phyloP scores from a whole-genome alignment of 1,140 invertebrate species.

The Zaprionus ornatus region DNA sequence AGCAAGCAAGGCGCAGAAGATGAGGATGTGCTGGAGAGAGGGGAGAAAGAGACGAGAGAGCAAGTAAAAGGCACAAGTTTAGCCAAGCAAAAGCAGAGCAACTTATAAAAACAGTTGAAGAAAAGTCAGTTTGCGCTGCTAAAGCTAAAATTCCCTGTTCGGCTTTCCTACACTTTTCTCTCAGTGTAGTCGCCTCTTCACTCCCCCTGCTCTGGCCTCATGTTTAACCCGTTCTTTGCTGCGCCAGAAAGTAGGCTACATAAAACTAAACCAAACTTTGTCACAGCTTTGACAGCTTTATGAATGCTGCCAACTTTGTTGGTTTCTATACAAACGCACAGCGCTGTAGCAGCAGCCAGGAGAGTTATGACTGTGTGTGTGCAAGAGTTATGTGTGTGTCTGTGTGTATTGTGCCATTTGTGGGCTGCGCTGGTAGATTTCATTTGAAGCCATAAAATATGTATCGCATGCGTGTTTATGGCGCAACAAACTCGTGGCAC shows the following conservation, averaged over 20 bases:
- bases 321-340: constrained; percentile 17
- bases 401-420: constrained; percentile 40
- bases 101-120: background rate
- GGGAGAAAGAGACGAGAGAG: background rate
- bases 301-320: constrained; percentile 23
- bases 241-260: constrained; percentile 28
- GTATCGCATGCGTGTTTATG: constrained; percentile 68
- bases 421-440: constrained; percentile 41
- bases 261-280: constrained; percentile 11
- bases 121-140: too few species aligned
- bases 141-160: too few species aligned
- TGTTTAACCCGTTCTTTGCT: background rate
- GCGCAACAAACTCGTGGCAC: constrained; percentile 5
- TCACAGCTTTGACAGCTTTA: constrained; percentile 10
- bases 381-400: constrained; percentile 27
- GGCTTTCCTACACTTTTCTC: background rate
- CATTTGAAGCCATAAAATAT: constrained; percentile 66
- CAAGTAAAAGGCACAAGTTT: too few species aligned
- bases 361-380: constrained; percentile 21
- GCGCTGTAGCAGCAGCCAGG: background rate
- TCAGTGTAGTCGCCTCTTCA: background rate
- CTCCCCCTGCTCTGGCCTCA: background rate
- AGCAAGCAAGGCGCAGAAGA: background rate
- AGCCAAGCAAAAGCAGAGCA: background rate
- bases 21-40: background rate